Evolutionary conservation across 2,888 invertebrate species (phyloP), one percentile per base, ranked within the genome.

Genomic region (Oscheius sp.): DNA sequence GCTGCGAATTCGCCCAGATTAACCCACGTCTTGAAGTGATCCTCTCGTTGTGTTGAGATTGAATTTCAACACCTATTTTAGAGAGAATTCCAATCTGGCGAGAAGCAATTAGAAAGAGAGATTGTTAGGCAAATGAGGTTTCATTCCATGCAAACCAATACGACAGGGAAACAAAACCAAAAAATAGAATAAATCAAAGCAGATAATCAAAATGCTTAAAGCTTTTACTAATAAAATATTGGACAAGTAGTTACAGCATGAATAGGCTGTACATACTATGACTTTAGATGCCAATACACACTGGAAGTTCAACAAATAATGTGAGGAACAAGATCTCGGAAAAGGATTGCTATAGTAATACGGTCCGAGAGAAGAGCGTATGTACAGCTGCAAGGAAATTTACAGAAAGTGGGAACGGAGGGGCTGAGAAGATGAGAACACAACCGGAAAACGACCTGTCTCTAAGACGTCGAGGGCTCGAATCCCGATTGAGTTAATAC

Each of bases 221-320:
- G 55, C 55, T 55, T 55, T 55, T 55, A 55, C 55, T 55, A 55
- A 12, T 34, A 33, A 55, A 55, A 33, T 33, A 33, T 34, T 33
- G 34, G 25, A 34, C n/a, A 20, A 17, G 33, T 55, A 55, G 17
- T 23, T 17, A 33, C 6, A n/a, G 17, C 37, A 34, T 55, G 55
- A n/a, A n/a, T n/a, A n/a, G n/a, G n/a, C n/a, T 55, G 55, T 55
- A 55, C 33, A 55, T 55, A 55, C 55, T 55, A 55, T 55, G 55
- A 55, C 55, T 55, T 55, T 17, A 48, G 20, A 55, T 55, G 55
- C 55, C 55, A 23, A 20, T 31, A 53, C 29, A 52, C 52, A 52
- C 52, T n/a, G 48, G 52, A 27, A 52, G 25, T 42, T 52, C 52
- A 34, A 34, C 61, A 61, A 61, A 61, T 61, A 61, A 61, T 61